Evolutionary conservation across 1,140 invertebrate genomes (phyloP).

Genomic region (Drosophila truncata): DNA sequence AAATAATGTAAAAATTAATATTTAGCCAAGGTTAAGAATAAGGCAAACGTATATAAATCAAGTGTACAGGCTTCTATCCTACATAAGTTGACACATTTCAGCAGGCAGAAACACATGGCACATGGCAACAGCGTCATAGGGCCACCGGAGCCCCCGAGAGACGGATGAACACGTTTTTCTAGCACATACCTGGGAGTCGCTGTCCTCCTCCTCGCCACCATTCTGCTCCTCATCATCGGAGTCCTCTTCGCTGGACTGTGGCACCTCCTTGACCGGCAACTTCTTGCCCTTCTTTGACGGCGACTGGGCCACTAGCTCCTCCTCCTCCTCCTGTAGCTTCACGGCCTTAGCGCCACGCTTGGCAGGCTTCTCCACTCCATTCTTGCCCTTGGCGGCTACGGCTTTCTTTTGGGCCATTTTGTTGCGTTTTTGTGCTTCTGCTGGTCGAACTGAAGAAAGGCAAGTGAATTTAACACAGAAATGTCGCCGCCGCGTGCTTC

Average conservation of each 20-base stretch:
- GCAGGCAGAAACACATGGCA: not conserved
- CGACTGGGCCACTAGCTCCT: conserved; percentile 28
- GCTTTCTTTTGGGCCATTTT: conserved; percentile 64
- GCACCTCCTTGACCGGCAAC: conserved; percentile 40
- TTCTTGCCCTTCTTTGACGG: conserved; percentile 37
- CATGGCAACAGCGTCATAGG: conserved; percentile 9
- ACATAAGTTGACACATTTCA: not conserved
- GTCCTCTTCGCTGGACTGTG: conserved; percentile 53
- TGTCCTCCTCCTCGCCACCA: conserved; percentile 20
- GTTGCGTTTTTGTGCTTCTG: not conserved
- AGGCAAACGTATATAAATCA: not conserved
- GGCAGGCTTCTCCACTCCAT: conserved; percentile 13
- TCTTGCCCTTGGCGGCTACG: conserved; percentile 45
- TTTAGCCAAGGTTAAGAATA: not conserved
- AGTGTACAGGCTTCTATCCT: not conserved
- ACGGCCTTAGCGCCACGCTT: conserved; percentile 46
- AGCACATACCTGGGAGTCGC: conserved; percentile 52
- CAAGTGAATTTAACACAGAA: not conserved
- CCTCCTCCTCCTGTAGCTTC: conserved; percentile 41
- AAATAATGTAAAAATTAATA: not conserved
- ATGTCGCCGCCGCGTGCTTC: conserved; percentile 11
- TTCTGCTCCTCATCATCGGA: conserved; percentile 52
- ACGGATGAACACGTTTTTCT: not conserved
- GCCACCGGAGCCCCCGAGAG: not conserved
- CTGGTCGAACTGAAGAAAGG: conserved; percentile 1